Base-by-base conservation (phyloP, 2,797 vertebrate species). In the Numenius phaeopus region DNA sequence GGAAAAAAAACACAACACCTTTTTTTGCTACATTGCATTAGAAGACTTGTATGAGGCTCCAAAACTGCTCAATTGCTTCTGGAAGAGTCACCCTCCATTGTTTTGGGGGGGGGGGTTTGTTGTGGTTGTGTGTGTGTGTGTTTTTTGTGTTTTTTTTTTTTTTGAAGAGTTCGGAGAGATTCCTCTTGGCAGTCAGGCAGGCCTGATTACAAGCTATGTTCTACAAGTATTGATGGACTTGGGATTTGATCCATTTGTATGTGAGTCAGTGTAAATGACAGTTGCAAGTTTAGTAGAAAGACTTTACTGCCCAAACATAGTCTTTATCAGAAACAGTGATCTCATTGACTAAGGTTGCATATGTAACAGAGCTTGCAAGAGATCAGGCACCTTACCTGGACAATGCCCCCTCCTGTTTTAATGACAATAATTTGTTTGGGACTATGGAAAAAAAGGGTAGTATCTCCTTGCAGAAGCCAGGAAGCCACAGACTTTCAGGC, bases 1-100 rank as follows among this genome's bases (percentile, higher is more conserved):
- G 10, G 1, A 2, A 2, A 3, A 18, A 9, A 11, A 7, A 37
- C 7, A 42, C 42, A 37, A 37, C 42, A 0, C 0, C 0, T 3
- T 32, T 0, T 72, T 71, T 80, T 77, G 14, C 26, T 59, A 1
- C 19, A 17, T 37, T 3, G 3, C 4, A 1, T 58, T 66, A 32
- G 13, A n/a, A 15, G 4, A 37, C 27, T 65, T 4, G 22, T 44
- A 14, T 24, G 12, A 80, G n/a, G 8, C 2, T 1, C 7, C 5
- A 4, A 24, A 4, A 71, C 32, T 66, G 19, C 14, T 86, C 23
- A 67, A 34, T 58, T 50, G 17, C 7, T 84, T 75, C 44, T 82
- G 17, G 18, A 64, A 29, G 62, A 37, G 24, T 76, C 22, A 22
- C 11, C 15, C 21, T n/a, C 4, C 40, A 0, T 30, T 26, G 11